These are phyloP conservation scores for Tachysurus fulvidraco DNA, from an alignment of 2,113 vertebrate genomes.

Conservation along the genomic window DNA sequence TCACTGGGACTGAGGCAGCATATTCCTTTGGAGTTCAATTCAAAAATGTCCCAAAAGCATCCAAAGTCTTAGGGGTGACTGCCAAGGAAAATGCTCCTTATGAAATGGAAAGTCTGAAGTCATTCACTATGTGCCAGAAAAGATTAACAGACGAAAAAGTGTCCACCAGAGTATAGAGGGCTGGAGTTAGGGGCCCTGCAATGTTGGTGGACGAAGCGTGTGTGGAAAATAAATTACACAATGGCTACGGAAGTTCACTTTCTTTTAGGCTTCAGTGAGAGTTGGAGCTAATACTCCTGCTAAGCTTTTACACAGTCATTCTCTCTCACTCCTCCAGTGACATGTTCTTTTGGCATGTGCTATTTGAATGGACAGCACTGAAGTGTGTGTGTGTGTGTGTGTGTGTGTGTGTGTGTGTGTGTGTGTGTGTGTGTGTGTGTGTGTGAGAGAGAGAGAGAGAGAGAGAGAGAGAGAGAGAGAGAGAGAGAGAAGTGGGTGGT, in stretches of 20 bases:
- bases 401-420: no score
- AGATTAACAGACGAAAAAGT: slow-evolving; percentile 60
- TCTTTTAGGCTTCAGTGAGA: slow-evolving; percentile 15
- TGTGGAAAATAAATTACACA: slow-evolving; percentile 52
- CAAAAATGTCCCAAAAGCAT: slow-evolving; percentile 71
- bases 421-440: neutral
- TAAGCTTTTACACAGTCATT: slow-evolving; percentile 22
- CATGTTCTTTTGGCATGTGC: slow-evolving; percentile 30
- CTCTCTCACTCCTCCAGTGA: slow-evolving; percentile 27
- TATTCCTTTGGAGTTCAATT: slow-evolving; percentile 64
- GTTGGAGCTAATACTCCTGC: slow-evolving; percentile 5
- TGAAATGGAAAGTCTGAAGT: slow-evolving; percentile 83
- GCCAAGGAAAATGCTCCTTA: slow-evolving; percentile 75
- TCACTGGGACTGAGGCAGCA: slow-evolving; percentile 52
- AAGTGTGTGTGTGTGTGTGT: slow-evolving; percentile 9
- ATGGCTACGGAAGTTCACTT: slow-evolving; percentile 44
- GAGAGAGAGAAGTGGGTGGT: slow-evolving; percentile 26
- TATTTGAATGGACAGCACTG: slow-evolving; percentile 31
- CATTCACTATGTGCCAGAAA: slow-evolving; percentile 67
- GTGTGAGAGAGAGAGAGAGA: no score
- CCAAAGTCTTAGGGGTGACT: slow-evolving; percentile 65
- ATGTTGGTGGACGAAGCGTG: slow-evolving; percentile 24
- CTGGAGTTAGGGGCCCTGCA: slow-evolving; percentile 41
- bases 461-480: no score
- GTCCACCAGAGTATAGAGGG: slow-evolving; percentile 62